Conservation (phyloP, 2,888 invertebrate species). For the Mycalesis mineus region DNA sequence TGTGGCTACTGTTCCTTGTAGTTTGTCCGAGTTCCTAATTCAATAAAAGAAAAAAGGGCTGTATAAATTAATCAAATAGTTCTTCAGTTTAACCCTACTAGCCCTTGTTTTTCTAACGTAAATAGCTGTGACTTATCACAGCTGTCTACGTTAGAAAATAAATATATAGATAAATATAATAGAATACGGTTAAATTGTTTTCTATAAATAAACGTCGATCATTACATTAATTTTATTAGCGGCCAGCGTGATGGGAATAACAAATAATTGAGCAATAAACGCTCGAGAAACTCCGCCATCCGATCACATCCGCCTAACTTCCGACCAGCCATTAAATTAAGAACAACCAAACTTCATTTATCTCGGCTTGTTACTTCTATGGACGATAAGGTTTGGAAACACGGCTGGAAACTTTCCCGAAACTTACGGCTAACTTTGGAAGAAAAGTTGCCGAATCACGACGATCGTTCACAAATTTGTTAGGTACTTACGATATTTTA, state of each 20-base stretch:
- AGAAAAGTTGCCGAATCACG: constrained; percentile 70
- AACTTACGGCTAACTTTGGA: constrained; percentile 61
- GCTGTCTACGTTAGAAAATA: too few species aligned
- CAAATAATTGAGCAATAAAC: constrained; percentile 57
- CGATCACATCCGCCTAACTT: constrained; percentile 68
- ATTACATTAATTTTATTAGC: background rate
- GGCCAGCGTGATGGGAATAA: constrained; percentile 28
- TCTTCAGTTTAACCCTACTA: too few species aligned
- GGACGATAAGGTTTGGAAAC: constrained; percentile 69
- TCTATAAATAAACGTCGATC: background rate
- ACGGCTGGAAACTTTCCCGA: constrained; percentile 56
- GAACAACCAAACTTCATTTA: constrained; percentile 75
- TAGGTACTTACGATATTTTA: constrained; percentile 66
- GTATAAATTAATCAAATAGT: too few species aligned
- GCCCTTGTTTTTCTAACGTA: too few species aligned
- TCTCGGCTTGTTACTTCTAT: constrained; percentile 72
- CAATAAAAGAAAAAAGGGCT: too few species aligned
- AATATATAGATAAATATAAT: too few species aligned
- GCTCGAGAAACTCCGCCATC: constrained; percentile 45
- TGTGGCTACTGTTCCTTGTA: too few species aligned
- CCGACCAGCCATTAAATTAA: constrained; percentile 72
- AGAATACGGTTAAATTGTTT: too few species aligned
- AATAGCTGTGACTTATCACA: too few species aligned
- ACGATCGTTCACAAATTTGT: constrained; percentile 73
- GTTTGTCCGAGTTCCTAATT: too few species aligned